These are phyloP conservation scores for Muntiacus reevesi DNA, from an alignment of 2,113 vertebrate species.

Conservation along the genomic window DNA sequence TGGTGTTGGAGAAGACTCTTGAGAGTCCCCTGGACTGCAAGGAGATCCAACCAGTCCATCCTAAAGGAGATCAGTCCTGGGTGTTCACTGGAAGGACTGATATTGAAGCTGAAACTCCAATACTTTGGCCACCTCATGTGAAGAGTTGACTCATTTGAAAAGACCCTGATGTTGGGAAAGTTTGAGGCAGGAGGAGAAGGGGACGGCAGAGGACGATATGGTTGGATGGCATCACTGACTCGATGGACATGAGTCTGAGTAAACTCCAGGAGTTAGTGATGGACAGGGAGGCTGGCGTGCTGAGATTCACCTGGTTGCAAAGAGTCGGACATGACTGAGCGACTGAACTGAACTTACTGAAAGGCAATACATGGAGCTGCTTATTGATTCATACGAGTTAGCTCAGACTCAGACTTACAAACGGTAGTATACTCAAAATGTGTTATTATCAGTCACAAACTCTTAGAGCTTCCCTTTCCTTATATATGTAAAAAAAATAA, in stretches of 20 bases:
- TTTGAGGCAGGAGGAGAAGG: not conserved
- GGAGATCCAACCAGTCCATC: not conserved
- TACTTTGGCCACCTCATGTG: not conserved
- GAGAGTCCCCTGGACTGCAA: not conserved
- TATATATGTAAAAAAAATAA: not conserved
- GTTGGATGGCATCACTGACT: not conserved
- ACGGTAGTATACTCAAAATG: not conserved
- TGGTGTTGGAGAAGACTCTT: not conserved
- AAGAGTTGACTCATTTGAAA: not conserved
- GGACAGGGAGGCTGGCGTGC: not conserved
- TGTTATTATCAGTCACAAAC: not conserved
- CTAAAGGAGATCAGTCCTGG: not conserved
- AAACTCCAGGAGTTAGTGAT: not conserved
- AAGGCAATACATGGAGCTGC: not conserved
- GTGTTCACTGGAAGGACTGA: not conserved
- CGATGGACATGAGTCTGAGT: not conserved
- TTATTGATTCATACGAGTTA: not conserved
- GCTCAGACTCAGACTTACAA: not conserved
- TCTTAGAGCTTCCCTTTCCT: not conserved
- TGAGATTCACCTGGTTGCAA: accelerated
- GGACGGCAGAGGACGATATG: not conserved
- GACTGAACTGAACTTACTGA: not conserved
- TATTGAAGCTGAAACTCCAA: not conserved
- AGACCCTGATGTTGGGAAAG: not conserved
- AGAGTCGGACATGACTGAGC: not conserved